Conservation (phyloP, 2,113 vertebrate species). For the Marcusenius ussheri region DNA sequence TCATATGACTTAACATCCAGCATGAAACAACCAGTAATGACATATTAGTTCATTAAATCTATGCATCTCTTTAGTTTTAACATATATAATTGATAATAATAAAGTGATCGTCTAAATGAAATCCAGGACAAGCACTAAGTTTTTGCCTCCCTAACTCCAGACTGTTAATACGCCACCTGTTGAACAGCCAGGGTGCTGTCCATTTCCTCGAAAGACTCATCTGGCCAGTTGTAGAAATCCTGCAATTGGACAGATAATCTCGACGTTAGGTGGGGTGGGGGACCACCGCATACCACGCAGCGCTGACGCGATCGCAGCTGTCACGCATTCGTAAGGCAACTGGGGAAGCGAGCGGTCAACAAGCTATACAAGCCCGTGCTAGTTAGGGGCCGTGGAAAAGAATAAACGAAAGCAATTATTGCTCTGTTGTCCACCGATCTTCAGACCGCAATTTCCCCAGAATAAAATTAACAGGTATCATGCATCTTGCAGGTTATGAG, state of each 20-base stretch:
- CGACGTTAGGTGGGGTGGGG: neutral
- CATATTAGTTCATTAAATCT: neutral
- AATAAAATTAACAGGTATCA: neutral
- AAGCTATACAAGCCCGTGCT: neutral
- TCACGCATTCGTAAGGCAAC: neutral
- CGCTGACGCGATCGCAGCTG: neutral
- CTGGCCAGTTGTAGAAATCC: constrained; percentile 99
- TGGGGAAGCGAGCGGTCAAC: neutral
- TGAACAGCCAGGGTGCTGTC: constrained; percentile 96
- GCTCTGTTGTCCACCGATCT: neutral
- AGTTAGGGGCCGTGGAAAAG: neutral
- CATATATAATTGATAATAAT: neutral
- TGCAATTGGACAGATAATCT: constrained; percentile 36
- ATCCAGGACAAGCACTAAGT: neutral
- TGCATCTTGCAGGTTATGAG: neutral
- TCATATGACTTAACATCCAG: neutral
- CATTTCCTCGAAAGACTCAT: constrained; percentile 99
- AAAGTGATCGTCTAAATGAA: neutral
- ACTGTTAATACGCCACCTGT: constrained; percentile 69
- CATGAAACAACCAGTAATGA: neutral
- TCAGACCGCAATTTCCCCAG: neutral
- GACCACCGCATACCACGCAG: neutral
- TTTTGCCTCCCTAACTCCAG: neutral
- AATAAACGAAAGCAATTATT: neutral
- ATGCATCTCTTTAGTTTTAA: neutral